Percentiles rank a stretch among this genome's conserved stretches.
Evolutionary conservation across 2,888 invertebrate genomes (phyloP).

Genomic region (Athrips mouffetella): DNA sequence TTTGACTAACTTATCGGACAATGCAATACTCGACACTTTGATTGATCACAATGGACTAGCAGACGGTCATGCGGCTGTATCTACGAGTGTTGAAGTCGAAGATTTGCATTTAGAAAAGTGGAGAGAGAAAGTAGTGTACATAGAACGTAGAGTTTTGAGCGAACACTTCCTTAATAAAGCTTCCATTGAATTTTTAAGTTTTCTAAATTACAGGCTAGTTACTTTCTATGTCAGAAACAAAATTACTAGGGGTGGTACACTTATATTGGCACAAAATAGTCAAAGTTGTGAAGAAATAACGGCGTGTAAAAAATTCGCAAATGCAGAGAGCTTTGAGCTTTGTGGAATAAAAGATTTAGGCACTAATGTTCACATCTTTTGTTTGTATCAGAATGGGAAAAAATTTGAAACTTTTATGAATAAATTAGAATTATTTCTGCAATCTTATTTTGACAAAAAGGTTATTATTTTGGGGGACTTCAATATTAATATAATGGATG

Average conservation of each 20-base stretch:
- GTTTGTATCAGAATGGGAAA: conserved; percentile 5
- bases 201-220: background rate
- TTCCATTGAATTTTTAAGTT: background rate
- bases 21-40: background rate
- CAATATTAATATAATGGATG: background rate
- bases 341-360: no score
- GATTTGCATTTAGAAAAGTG: background rate
- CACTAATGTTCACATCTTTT: conserved; percentile 1
- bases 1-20: background rate
- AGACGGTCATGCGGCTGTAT: conserved; percentile 1
- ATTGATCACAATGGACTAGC: background rate
- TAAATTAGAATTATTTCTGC: conserved; percentile 1
- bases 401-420: background rate
- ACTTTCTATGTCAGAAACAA: background rate
- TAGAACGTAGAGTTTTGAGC: background rate
- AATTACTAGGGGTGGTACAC: conserved; percentile 2
- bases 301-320: background rate
- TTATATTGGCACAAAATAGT: background rate
- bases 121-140: background rate
- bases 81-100: background rate
- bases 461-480: no score
- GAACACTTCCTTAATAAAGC: no score
- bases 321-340: background rate
- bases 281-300: background rate
- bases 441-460: no score